phyloP scores from a whole-genome alignment of 2,113 vertebrate species.

The Mustelus asterias region DNA sequence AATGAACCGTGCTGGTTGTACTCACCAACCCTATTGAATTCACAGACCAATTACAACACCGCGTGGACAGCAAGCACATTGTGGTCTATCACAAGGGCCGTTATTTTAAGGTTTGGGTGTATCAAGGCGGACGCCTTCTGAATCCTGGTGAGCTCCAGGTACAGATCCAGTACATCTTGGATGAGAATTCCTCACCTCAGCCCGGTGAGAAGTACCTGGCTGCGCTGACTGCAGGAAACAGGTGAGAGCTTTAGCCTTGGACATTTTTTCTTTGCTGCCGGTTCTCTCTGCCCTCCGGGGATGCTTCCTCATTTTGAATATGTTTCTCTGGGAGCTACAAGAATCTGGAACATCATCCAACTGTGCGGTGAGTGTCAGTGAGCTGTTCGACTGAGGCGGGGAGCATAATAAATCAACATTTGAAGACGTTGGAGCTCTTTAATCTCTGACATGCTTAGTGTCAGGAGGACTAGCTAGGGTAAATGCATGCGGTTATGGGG shows the following conservation, averaged over 20 bases:
- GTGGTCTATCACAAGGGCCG: conserved; percentile 76
- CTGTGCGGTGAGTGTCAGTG: too few relatives aligned
- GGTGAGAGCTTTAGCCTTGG: conserved; percentile 50
- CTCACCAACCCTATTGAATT: neutral
- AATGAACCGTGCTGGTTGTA: neutral
- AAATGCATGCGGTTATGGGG: too few relatives aligned
- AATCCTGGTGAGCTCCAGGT: conserved; percentile 71
- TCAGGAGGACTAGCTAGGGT: too few relatives aligned
- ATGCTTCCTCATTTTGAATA: neutral
- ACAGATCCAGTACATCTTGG: conserved; percentile 75
- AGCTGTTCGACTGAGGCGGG: too few relatives aligned
- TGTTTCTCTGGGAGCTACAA: neutral
- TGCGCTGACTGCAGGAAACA: conserved; percentile 71
- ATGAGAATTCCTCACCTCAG: conserved; percentile 58
- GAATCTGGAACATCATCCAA: neutral
- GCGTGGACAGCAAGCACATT: conserved; percentile 70
- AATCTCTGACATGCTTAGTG: too few relatives aligned
- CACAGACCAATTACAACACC: conserved; percentile 68
- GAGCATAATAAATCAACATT: too few relatives aligned
- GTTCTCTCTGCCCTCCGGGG: neutral
- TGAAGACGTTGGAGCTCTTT: too few relatives aligned
- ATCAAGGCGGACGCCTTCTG: conserved; percentile 65
- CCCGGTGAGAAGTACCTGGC: conserved; percentile 72
- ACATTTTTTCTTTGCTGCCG: neutral
- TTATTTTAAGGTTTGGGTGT: conserved; percentile 70